Evolutionary conservation across 2,113 vertebrate genomes (phyloP), one percentile per base, ranked within the genome.

Genomic region (Alosa alosa): DNA sequence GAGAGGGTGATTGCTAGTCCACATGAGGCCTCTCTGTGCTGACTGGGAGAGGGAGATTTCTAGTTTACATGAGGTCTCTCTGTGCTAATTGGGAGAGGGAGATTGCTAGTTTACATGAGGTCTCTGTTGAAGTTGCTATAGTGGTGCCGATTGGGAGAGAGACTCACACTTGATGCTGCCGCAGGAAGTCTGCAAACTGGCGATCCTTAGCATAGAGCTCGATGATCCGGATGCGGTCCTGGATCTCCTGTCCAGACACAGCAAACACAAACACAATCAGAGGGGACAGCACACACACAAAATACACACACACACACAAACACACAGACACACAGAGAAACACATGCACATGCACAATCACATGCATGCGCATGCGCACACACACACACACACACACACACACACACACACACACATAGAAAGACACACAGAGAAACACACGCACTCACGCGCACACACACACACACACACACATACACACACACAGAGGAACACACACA

Each of bases 201-300:
- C 96, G 96, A 89, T 99, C 97, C 88, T 96, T 97, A 75, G 97
- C 94, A 15, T 98, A 98, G 31, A 99, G 96, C 88, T 99, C 97
- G 92, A 99, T 95, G 92, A 99, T 97, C 89, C 96, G 96, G 94
- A 98, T 98, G 91, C 97, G 94, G 92, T 99, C 98, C 92, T 99
- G 97, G 93, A 98, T 99, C 94, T 99, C 98, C 98, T 99, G 89
- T 46, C 94, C 91, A 50, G 81, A 78, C 84, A 91, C 85, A 88
- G 84, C 87, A 81, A 84, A 85, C 87, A 50, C 15, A 18, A 13
- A 55, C 55, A 57, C 55, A 57, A 6, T 22, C 18, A 57, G 17
- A 22, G 47, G 47, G 83, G 83, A 86, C 64, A 84, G 81, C 44
- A 55, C 7, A 46, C 18, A 55, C 52, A 55, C 17, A 50, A 6